Evolutionary conservation across 2,113 vertebrate genomes (phyloP), one percentile per base, ranked within the genome.

Genomic region (Arothron firmamentum): DNA sequence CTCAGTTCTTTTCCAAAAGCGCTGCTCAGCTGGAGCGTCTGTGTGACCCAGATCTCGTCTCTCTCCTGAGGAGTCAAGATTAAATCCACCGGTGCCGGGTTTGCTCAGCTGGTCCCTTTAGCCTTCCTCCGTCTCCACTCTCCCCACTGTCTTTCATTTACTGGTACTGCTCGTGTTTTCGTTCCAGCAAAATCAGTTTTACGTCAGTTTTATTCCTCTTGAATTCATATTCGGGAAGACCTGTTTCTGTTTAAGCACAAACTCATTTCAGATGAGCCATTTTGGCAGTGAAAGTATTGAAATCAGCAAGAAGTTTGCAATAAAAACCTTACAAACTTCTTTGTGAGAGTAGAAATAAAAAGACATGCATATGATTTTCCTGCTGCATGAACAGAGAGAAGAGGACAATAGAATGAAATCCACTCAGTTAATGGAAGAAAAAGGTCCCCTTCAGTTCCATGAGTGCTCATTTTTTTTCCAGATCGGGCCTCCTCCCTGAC

Each of bases 21-120:
- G 49, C 31, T 42, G 41, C 9, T 59, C 60, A 69, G 61, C 54
- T 69, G 59, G 16, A 16, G 34, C 15, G 53, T 11, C 19, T 38
- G 6, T 41, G 54, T 66, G 54, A 50, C 56, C 58, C 51, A 59
- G 31, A 66, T 63, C 67, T 56, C 51, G 38, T 38, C 10, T 69
- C 38, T 46, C 34, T 72, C 69, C 72, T 63, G 50, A 54, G 54
- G 69, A 55, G 31, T 46, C n/a, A 19, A 70, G 72, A 78, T 67
- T 62, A 61, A 70, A 70, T 67, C 56, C 41, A 21, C 42, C 20
- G 25, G 42, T 65, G 47, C 56, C 55, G 25, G 66, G 57, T 77
- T 79, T 77, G 73, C 74, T 59, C 63, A 76, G 73, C 72, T 76
- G 75, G 48, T 43, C 63, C 43, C 49, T 1, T 6, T 50, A 70